These are phyloP conservation scores for Echeneis naucrates DNA, from an alignment of 2,797 vertebrate species.

Conservation along the genomic window DNA sequence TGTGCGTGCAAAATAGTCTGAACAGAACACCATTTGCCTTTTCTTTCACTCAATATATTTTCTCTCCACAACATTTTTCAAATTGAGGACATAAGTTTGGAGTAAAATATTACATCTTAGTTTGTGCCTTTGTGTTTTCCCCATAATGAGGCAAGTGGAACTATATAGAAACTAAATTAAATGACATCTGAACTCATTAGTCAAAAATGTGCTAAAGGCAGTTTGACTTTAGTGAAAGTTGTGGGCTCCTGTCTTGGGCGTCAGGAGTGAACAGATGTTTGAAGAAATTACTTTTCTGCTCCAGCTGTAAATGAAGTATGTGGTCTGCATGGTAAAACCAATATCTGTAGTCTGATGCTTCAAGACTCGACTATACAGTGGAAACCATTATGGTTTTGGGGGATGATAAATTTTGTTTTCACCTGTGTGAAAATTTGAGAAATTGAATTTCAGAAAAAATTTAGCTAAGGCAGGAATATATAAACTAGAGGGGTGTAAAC, in stretches of 20 bases:
- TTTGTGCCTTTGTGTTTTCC: background rate
- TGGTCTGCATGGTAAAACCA: constrained; percentile 88
- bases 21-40: background rate
- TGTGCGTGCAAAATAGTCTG: background rate
- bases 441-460: no score
- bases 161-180: background rate
- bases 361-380: no score
- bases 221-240: constrained; percentile 9
- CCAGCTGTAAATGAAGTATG: constrained; percentile 90
- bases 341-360: constrained; percentile 56
- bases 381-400: no score
- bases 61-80: background rate
- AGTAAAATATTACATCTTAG: background rate
- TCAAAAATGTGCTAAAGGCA: background rate
- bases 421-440: no score
- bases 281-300: constrained; percentile 90
- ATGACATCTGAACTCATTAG: constrained; percentile 5
- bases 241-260: constrained; percentile 85
- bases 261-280: constrained; percentile 92
- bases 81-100: background rate
- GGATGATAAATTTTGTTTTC: no score
- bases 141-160: background rate
- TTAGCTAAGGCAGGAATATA: no score
- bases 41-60: background rate
- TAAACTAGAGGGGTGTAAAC: no score